Evolutionary conservation across 2,888 invertebrate genomes (phyloP).

Genomic region (Chaetogeoica ovagalla): DNA sequence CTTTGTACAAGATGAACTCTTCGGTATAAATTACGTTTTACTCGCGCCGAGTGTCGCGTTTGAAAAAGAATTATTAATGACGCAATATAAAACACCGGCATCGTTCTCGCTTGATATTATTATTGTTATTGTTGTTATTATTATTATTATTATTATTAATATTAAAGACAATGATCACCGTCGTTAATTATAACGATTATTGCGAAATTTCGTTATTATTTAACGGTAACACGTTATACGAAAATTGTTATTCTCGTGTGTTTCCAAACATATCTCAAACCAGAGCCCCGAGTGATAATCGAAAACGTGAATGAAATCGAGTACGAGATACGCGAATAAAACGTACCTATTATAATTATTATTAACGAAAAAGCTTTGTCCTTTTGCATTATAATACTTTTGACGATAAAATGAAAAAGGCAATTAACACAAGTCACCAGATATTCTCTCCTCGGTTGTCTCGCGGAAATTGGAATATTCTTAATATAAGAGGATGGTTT

Average conservation of each 20-base stretch:
- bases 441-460: background rate
- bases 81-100: slow-evolving; percentile 36
- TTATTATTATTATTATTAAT: no score
- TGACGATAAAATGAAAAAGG: slow-evolving; percentile 16
- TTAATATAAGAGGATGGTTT: background rate
- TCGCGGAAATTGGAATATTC: slow-evolving; percentile 24
- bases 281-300: background rate
- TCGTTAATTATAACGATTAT: background rate
- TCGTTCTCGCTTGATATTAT: background rate
- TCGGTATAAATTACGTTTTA: slow-evolving; percentile 43
- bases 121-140: no score
- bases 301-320: background rate
- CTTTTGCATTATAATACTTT: background rate
- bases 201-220: background rate
- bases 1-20: slow-evolving; percentile 34
- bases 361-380: slow-evolving; percentile 8
- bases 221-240: slow-evolving; percentile 5
- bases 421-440: slow-evolving; percentile 27
- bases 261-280: slow-evolving; percentile 6
- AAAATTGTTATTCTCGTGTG: slow-evolving; percentile 1
- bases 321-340: background rate
- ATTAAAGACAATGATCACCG: no score
- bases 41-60: slow-evolving; percentile 19
- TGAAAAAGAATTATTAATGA: slow-evolving; percentile 47
- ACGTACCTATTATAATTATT: slow-evolving; percentile 1